Base-by-base conservation (phyloP, 35 echinoderm and acorn worm species). In the Diadema setosum region DNA sequence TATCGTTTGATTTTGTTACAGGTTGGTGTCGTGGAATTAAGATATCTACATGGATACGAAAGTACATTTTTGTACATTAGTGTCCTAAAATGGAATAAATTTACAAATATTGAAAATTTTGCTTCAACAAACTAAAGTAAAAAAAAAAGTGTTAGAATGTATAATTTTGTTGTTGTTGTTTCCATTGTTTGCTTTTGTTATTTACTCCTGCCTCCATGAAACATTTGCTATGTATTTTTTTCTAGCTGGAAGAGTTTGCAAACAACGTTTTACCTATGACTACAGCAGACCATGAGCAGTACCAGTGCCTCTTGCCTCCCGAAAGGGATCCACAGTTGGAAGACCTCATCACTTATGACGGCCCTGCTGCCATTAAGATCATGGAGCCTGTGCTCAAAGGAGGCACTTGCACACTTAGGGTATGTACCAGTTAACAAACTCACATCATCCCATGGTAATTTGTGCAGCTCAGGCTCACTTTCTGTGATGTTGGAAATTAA, bases 271-370 rank as follows among this genome's bases (percentile, higher is more conserved):
- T 67, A 26, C 30, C 63, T 34, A 67, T 67, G 63, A 67, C 63
- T 30, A 97, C 94, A 56, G 58, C 90, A 37, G 83, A 93, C 20
- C 86, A 97, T 86, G 94, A 97, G 50, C 90, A 92, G 49, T 97
- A 97, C 64, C 91, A 93, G 32, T 97, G 94, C 55, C 44, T 90
- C 29, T 46, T 97, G 3, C 94, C 94, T 70, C 58, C 85, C 49
- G 87, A 93, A 33, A 65, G 44, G 4, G 3, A 26, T 25, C 39
- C 48, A 23, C 36, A 78, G 27, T 55, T n/a, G 6, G 24, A 43
- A 32, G 83, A 97, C 63, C 45, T 50, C 20, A 64, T 93, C 26
- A 60, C 80, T 64, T 97, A 97, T 26, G 27, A 65, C 11, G 94
- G 94, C 14, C 90, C 91, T 0, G 92, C 94, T 48, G 91, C 90